phyloP scores from a whole-genome alignment of 2,113 vertebrate genomes.

The Helogale parvula region DNA sequence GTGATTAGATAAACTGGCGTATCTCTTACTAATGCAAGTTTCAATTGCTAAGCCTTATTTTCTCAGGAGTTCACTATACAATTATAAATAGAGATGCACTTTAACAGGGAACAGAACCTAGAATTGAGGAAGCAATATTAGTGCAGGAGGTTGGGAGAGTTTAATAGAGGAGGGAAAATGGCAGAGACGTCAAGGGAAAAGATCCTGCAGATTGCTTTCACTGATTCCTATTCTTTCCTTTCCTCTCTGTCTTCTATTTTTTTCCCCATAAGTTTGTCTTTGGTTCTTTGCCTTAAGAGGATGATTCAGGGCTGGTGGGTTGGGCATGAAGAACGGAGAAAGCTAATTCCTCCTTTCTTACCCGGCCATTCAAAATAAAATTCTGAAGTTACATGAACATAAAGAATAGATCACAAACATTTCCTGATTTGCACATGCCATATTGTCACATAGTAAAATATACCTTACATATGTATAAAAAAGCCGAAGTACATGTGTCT shows the following conservation, averaged over 20 bases:
- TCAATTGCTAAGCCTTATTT: constrained; percentile 14
- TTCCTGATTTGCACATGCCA: background rate
- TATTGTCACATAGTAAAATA: background rate
- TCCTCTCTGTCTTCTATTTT: background rate
- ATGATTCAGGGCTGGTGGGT: background rate
- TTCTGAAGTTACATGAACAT: background rate
- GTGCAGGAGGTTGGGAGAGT: background rate
- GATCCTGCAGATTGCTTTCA: background rate
- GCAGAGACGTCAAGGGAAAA: background rate
- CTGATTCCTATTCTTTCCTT: background rate
- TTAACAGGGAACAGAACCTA: background rate
- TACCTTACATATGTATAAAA: background rate
- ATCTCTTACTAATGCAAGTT: constrained; percentile 17
- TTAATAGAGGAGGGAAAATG: background rate
- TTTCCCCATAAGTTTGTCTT: background rate
- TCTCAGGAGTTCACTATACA: constrained; percentile 21
- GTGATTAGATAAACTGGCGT: background rate
- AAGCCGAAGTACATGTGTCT: background rate
- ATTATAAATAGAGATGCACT: constrained; percentile 25
- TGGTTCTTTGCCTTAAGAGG: background rate
- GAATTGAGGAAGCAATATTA: background rate
- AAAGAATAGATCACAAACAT: background rate
- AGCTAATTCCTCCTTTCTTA: background rate
- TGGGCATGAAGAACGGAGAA: background rate
- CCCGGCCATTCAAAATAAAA: background rate